A percentile compares a stretch with the other conserved stretches of the same genome.
These are phyloP conservation scores for Drosophila prolongata DNA, from an alignment of 2,888 invertebrate genomes.

Conservation along the genomic window DNA sequence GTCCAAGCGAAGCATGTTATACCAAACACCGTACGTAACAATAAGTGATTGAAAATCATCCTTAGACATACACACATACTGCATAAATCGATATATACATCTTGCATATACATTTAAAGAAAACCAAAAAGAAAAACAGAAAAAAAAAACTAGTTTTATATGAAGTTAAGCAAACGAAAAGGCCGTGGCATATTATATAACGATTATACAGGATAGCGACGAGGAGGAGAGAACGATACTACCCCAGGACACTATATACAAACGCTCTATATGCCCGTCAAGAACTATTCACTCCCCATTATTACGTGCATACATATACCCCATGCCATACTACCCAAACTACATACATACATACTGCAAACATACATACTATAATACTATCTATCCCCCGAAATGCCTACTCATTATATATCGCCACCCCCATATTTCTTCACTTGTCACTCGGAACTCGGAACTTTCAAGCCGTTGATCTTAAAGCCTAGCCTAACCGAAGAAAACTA, in stretches of 20 bases:
- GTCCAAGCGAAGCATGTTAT: conserved; percentile 72
- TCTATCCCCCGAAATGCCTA: conserved; percentile 9
- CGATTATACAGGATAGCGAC: conserved; percentile 24
- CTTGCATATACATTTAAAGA: conserved; percentile 41
- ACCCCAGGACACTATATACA: conserved; percentile 33
- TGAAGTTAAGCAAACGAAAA: conserved; percentile 37
- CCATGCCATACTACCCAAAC: conserved; percentile 28
- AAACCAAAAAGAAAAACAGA: neutral
- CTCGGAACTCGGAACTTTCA: conserved; percentile 20
- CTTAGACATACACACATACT: conserved; percentile 65
- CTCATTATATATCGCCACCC: conserved; percentile 2
- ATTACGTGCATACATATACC: conserved; percentile 10
- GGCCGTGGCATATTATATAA: conserved; percentile 45
- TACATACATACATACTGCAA: conserved; percentile 12
- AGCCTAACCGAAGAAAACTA: conserved; percentile 45
- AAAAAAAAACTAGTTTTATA: conserved; percentile 45
- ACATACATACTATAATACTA: conserved; percentile 14
- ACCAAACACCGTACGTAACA: conserved; percentile 83
- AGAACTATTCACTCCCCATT: conserved; percentile 15
- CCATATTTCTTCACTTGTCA: conserved; percentile 24
- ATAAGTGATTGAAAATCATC: conserved; percentile 83
- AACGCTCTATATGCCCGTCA: conserved; percentile 23
- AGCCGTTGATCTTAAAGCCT: conserved; percentile 40
- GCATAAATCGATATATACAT: conserved; percentile 50
- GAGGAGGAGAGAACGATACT: conserved; percentile 25